phyloP scores from a whole-genome alignment of 2,797 vertebrate species.

The Propithecus deckenii region DNA sequence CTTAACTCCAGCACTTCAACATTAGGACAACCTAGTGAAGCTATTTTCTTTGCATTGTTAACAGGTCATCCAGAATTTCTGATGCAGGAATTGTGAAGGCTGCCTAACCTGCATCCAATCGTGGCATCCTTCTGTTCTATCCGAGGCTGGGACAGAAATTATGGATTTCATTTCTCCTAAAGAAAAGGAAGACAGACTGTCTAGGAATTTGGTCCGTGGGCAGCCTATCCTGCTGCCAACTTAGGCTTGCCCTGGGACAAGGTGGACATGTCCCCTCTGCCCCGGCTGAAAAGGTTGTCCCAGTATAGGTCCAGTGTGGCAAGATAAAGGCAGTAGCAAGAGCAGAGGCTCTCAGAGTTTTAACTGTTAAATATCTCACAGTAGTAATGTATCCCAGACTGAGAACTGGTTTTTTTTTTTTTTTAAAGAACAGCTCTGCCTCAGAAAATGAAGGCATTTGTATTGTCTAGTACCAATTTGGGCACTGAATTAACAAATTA shows the following conservation, averaged over 20 bases:
- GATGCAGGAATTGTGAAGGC: background rate
- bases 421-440: background rate
- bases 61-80: background rate
- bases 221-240: background rate
- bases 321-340: background rate
- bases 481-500: background rate
- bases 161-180: background rate
- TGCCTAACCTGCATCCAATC: background rate
- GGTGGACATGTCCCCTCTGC: background rate
- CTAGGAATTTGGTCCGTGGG: constrained; percentile 1
- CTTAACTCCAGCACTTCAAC: background rate
- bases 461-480: background rate
- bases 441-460: background rate
- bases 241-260: background rate
- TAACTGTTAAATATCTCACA: background rate
- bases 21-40: background rate
- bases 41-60: background rate
- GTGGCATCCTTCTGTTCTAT: background rate
- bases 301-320: background rate
- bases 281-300: background rate
- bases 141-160: background rate
- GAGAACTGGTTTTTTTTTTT: background rate
- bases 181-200: background rate
- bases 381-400: background rate
- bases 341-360: background rate